These are phyloP conservation scores for Andrena praecox DNA, from an alignment of 2,888 invertebrate species.

Conservation along the genomic window DNA sequence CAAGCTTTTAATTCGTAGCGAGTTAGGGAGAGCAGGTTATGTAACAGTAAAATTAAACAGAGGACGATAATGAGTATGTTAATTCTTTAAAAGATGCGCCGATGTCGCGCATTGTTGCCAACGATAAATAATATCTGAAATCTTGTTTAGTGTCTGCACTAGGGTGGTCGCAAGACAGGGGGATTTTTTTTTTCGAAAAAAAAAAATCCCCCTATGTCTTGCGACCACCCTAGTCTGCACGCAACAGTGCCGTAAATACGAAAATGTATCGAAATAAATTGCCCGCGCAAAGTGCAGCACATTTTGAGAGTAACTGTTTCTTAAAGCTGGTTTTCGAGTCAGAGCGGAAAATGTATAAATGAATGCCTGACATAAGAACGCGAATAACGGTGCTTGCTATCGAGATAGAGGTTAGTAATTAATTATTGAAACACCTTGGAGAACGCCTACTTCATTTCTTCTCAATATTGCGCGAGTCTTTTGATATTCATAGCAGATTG, in stretches of 20 bases:
- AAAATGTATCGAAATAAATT: neutral
- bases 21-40: too few relatives aligned
- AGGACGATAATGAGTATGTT: neutral
- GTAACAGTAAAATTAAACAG: too few relatives aligned
- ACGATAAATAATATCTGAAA: neutral
- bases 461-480: conserved; percentile 11
- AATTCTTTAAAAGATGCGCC: neutral
- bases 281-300: neutral
- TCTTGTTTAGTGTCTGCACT: neutral
- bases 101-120: neutral
- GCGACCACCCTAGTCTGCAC: too few relatives aligned
- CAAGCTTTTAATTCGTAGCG: too few relatives aligned
- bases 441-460: conserved; percentile 23
- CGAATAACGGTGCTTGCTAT: conserved; percentile 46
- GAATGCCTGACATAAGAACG: conserved; percentile 39
- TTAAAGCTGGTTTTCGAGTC: conserved; percentile 18
- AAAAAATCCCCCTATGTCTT: too few relatives aligned
- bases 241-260: neutral
- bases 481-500: neutral
- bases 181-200: too few relatives aligned
- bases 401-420: conserved; percentile 28
- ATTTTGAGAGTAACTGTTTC: conserved; percentile 26
- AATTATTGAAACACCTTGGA: conserved; percentile 55
- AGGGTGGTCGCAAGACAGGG: too few relatives aligned
- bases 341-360: conserved; percentile 45